phyloP scores from a whole-genome alignment of 1,140 invertebrate species.

The Telenomus remus region DNA sequence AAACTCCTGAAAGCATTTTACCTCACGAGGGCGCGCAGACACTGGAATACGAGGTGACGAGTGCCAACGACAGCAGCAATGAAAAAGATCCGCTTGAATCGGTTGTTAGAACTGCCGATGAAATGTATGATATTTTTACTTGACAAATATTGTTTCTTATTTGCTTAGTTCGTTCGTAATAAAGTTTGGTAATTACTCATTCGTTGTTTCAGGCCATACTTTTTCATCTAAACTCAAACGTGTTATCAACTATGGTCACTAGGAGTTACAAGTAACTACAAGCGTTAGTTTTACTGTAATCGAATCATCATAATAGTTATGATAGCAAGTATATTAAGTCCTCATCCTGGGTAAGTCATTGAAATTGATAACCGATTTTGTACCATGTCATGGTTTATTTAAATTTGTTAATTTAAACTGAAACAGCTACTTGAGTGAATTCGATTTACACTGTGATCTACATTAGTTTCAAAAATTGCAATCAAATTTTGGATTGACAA shows the following conservation, averaged over 20 bases:
- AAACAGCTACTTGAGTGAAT: too few species aligned
- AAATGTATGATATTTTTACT: too few species aligned
- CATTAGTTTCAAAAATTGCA: too few species aligned
- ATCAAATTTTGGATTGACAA: too few species aligned
- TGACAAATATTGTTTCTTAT: not conserved
- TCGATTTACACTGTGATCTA: too few species aligned
- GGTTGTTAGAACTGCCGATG: constrained; percentile 61
- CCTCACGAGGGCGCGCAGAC: constrained; percentile 67
- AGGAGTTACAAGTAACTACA: not conserved
- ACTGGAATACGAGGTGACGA: constrained; percentile 62
- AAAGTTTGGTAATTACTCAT: not conserved
- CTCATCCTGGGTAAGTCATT: constrained; percentile 11
- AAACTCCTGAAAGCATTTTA: constrained; percentile 71
- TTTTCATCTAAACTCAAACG: constrained; percentile 60
- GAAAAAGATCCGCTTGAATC: constrained; percentile 71
- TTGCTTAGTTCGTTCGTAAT: not conserved
- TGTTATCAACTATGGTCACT: constrained; percentile 16
- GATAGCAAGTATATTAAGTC: constrained; percentile 1
- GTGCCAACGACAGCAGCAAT: constrained; percentile 35
- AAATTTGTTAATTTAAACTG: too few species aligned
- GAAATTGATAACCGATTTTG: not conserved
- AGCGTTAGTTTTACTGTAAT: constrained; percentile 6
- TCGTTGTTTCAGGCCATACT: constrained; percentile 64
- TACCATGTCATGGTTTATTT: not conserved
- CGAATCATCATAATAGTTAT: constrained; percentile 9